These are phyloP conservation scores for Sarcophaga bullata DNA, from an alignment of 1,140 invertebrate genomes.

Conservation along the genomic window DNA sequence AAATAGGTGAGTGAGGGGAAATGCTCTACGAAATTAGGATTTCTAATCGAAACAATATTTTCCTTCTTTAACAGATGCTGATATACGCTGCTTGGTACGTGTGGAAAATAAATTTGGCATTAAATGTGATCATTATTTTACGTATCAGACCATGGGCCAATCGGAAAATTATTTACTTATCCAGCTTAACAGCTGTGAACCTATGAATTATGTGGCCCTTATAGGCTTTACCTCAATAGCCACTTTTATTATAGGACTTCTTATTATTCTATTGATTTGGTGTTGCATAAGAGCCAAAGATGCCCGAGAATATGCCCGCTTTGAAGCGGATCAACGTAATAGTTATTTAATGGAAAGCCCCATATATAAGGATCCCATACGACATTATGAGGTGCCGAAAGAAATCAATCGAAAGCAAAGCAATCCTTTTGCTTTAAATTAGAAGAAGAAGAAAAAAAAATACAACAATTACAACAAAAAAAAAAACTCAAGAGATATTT, in stretches of 20 bases:
- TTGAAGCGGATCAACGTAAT: constrained; percentile 65
- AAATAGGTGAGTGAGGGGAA: constrained; percentile 40
- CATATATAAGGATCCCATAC: constrained; percentile 69
- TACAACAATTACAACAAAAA: no score
- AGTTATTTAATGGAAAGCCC: constrained; percentile 67
- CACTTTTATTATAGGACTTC: constrained; percentile 66
- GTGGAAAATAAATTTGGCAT: constrained; percentile 64
- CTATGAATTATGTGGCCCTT: constrained; percentile 50
- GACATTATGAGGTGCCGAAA: constrained; percentile 68
- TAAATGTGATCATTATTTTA: constrained; percentile 68
- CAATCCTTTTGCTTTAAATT: constrained; percentile 41
- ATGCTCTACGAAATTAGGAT: neutral
- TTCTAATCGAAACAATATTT: neutral
- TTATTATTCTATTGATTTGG: constrained; percentile 65
- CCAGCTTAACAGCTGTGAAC: constrained; percentile 63
- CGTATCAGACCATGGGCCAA: constrained; percentile 63
- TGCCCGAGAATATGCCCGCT: constrained; percentile 67
- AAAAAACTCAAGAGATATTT: no score
- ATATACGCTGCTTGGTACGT: constrained; percentile 63
- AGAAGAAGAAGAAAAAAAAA: neutral
- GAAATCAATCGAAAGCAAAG: constrained; percentile 45
- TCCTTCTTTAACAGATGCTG: constrained; percentile 46
- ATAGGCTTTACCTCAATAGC: constrained; percentile 64
- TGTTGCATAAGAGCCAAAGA: constrained; percentile 66
- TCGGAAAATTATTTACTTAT: constrained; percentile 62